Conservation (phyloP, 2,888 invertebrate species). For the Acronicta aceris region DNA sequence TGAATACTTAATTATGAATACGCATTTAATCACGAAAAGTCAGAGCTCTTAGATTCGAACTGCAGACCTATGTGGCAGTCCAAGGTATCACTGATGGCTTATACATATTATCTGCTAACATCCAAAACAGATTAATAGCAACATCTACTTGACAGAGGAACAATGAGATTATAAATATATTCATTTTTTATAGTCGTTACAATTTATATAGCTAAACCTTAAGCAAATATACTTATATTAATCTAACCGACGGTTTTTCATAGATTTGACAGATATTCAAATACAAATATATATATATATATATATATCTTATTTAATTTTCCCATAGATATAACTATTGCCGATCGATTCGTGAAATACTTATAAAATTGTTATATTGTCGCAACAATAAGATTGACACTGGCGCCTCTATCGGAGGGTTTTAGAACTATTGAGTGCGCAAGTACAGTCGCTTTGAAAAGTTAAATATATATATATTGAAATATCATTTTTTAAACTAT, state of each 20-base stretch:
- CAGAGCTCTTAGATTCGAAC: no score
- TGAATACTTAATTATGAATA: no score
- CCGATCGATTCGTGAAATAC: slow-evolving; percentile 17
- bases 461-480: no score
- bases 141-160: slow-evolving; percentile 52
- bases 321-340: slow-evolving; percentile 32
- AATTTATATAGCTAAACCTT: slow-evolving; percentile 46
- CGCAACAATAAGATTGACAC: background rate
- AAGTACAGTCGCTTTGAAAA: no score
- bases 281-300: slow-evolving; percentile 61
- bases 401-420: slow-evolving; percentile 15
- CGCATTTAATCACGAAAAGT: no score
- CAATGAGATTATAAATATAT: slow-evolving; percentile 50
- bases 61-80: no score
- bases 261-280: slow-evolving; percentile 51
- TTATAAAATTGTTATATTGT: background rate
- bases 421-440: background rate
- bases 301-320: slow-evolving; percentile 29
- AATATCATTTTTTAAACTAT: no score
- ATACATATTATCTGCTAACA: slow-evolving; percentile 1
- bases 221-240: slow-evolving; percentile 29
- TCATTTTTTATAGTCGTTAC: slow-evolving; percentile 20
- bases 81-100: no score
- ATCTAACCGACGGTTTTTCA: slow-evolving; percentile 52
- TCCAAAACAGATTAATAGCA: background rate